Conservation (phyloP, 2,888 invertebrate species). For the Tineola bisselliella region DNA sequence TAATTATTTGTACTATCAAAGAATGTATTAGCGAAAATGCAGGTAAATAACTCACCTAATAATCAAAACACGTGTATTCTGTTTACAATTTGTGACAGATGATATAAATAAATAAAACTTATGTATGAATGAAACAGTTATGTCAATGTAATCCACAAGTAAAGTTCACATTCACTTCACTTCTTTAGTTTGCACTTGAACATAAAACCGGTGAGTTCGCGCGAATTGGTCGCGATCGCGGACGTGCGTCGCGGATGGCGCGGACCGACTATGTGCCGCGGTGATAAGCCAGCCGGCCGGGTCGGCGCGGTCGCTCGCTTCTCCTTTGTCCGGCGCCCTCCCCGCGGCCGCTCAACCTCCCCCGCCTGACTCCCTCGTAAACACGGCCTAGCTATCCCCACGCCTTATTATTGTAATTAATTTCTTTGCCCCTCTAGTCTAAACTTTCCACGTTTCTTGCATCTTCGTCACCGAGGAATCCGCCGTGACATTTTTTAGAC, state of each 20-base stretch:
- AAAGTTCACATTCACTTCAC: constrained; percentile 34
- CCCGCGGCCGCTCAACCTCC: constrained; percentile 32
- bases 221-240: constrained; percentile 22
- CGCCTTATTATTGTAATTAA: constrained; percentile 54
- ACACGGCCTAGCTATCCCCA: constrained; percentile 42
- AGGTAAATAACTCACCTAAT: neutral
- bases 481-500: constrained; percentile 8
- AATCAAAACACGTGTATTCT: constrained; percentile 43
- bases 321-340: constrained; percentile 65
- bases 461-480: neutral
- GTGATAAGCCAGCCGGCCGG: constrained; percentile 58
- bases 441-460: constrained; percentile 10
- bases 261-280: constrained; percentile 56
- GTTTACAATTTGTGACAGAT: constrained; percentile 56
- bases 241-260: constrained; percentile 51
- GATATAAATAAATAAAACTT: constrained; percentile 20
- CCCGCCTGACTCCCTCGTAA: constrained; percentile 23
- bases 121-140: constrained; percentile 29
- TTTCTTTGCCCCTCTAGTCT: constrained; percentile 27
- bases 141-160: constrained; percentile 26
- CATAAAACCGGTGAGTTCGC: constrained; percentile 22
- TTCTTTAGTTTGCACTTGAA: constrained; percentile 23
- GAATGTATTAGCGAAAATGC: neutral
- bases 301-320: constrained; percentile 55
- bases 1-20: neutral